Conservation (phyloP, 2,113 vertebrate species). For the Macquaria australasica region DNA sequence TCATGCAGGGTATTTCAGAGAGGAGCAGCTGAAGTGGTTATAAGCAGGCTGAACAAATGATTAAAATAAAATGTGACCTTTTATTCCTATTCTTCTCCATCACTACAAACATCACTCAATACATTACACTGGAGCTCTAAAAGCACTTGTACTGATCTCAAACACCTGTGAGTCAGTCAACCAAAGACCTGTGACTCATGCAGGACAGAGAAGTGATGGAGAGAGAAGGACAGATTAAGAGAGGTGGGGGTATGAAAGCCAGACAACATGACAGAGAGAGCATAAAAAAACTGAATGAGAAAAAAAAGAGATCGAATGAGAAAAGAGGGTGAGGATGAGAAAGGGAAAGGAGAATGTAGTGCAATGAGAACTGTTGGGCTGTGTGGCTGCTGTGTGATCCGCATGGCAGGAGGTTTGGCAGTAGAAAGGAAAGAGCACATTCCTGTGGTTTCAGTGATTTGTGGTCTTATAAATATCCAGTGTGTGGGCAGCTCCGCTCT, state of each 20-base stretch:
- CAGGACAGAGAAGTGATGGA: slow-evolving; percentile 41
- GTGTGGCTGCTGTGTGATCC: slow-evolving; percentile 60
- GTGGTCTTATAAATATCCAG: slow-evolving; percentile 79
- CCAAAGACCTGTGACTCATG: slow-evolving; percentile 66
- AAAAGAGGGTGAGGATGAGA: slow-evolving; percentile 1
- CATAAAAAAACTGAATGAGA: slow-evolving; percentile 32
- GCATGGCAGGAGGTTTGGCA: slow-evolving; percentile 58
- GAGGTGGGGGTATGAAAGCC: slow-evolving; percentile 5
- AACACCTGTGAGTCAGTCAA: slow-evolving; percentile 74
- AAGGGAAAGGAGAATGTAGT: slow-evolving; percentile 22
- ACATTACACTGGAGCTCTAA: slow-evolving; percentile 54
- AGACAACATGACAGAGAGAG: slow-evolving; percentile 2
- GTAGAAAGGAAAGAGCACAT: slow-evolving; percentile 65
- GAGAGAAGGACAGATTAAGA: neutral
- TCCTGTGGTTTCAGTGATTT: slow-evolving; percentile 78
- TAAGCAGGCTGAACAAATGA: slow-evolving; percentile 51
- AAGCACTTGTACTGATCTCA: slow-evolving; percentile 69
- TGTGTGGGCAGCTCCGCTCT: slow-evolving; percentile 74
- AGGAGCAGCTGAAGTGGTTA: slow-evolving; percentile 42
- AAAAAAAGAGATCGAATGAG: neutral
- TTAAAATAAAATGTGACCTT: slow-evolving; percentile 66
- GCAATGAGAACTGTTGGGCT: slow-evolving; percentile 19
- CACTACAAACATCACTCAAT: slow-evolving; percentile 59
- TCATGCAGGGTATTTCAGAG: slow-evolving; percentile 32
- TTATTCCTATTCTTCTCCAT: slow-evolving; percentile 58